Conservation (phyloP, 2,888 invertebrate species). For the Leptopterna dolabrata region DNA sequence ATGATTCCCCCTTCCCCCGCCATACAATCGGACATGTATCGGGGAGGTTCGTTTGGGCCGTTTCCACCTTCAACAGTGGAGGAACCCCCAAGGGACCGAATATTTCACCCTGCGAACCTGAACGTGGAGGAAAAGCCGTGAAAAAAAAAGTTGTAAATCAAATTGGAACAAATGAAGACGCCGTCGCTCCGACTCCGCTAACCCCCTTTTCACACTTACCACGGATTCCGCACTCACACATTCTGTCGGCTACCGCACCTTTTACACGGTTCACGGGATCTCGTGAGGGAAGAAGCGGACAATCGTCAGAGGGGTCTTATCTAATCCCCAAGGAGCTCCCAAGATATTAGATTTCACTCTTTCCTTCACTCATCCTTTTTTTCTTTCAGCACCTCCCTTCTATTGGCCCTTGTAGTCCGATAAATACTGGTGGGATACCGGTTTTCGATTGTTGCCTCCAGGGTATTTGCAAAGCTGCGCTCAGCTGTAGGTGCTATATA, state of each 20-base stretch:
- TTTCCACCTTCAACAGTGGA: not conserved
- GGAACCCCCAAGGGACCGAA: not conserved
- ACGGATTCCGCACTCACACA: not conserved
- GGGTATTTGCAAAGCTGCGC: not conserved
- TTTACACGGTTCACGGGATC: conserved; percentile 8
- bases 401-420: not conserved
- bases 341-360: not conserved
- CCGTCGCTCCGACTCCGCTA: conserved; percentile 3
- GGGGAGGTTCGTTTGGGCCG: conserved; percentile 9
- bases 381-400: not conserved
- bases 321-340: conserved; percentile 1
- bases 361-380: not conserved
- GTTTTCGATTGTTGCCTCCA: not conserved
- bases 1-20: not conserved
- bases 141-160: conserved; percentile 40
- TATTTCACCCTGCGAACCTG: not conserved
- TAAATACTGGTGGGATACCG: not conserved
- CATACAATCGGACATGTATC: not conserved
- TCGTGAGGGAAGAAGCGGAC: not conserved
- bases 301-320: conserved; percentile 11
- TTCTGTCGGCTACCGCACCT: not conserved
- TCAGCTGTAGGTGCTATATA: not conserved
- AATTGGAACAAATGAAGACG: conserved; percentile 41
- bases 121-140: not conserved
- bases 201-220: conserved; percentile 19